These are phyloP conservation scores for Notolabrus celidotus DNA, from an alignment of 2,797 vertebrate species.

Conservation along the genomic window DNA sequence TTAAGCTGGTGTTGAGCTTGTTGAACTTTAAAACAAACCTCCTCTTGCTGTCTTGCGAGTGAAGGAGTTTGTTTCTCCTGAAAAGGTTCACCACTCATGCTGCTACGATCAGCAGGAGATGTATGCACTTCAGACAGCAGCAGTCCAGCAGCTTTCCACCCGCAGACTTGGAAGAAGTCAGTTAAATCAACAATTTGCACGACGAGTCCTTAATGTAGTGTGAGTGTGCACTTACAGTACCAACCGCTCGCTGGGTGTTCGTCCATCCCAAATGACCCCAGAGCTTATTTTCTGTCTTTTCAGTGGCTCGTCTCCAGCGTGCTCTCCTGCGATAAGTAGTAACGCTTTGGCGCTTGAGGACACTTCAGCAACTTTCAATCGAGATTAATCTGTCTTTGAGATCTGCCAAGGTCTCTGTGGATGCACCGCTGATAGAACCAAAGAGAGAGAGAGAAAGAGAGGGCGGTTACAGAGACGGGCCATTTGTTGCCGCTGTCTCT, in stretches of 20 bases:
- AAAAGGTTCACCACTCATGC: slow-evolving; percentile 6
- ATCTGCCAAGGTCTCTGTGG: slow-evolving; percentile 72
- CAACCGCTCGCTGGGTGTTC: slow-evolving; percentile 28
- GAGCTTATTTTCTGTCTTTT: slow-evolving; percentile 54
- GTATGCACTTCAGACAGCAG: slow-evolving; percentile 28
- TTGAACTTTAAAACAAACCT: background rate
- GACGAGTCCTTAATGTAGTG: slow-evolving; percentile 49
- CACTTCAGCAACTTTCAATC: slow-evolving; percentile 74
- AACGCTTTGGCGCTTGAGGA: slow-evolving; percentile 70
- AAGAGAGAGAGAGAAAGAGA: slow-evolving; percentile 29
- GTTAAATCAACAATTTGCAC: slow-evolving; percentile 53
- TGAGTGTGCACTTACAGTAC: slow-evolving; percentile 17
- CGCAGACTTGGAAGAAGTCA: slow-evolving; percentile 7
- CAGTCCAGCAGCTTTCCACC: background rate
- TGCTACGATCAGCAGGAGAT: slow-evolving; percentile 13
- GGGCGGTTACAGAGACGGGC: slow-evolving; percentile 54
- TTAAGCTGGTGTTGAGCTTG: too few species aligned
- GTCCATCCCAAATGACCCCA: slow-evolving; percentile 48
- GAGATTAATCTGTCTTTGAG: slow-evolving; percentile 74
- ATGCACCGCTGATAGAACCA: slow-evolving; percentile 48
- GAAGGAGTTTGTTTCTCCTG: slow-evolving; percentile 14
- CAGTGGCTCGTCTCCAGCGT: slow-evolving; percentile 36
- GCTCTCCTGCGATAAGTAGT: slow-evolving; percentile 58
- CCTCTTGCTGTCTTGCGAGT: background rate
- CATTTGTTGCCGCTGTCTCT: slow-evolving; percentile 71